phyloP scores from a whole-genome alignment of 1,140 invertebrate genomes.

The Eufriesea mexicana region DNA sequence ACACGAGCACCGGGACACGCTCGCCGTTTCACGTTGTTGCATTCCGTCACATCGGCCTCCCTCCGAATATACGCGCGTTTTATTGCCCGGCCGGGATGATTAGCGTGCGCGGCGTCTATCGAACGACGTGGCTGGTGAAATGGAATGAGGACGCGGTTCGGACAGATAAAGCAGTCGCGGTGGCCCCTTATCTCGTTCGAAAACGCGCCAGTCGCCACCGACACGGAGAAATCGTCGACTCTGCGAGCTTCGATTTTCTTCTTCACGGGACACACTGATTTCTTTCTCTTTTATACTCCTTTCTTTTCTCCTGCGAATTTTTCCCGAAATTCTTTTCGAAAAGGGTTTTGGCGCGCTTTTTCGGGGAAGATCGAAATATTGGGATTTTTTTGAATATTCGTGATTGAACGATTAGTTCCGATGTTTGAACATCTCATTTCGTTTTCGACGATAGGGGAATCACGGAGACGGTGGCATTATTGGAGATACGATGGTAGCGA shows the following conservation, averaged over 20 bases:
- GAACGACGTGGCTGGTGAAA: constrained; percentile 28
- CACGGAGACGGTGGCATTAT: neutral
- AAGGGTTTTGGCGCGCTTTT: too few species aligned
- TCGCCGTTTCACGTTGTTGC: constrained; percentile 4
- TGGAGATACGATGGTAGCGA: neutral
- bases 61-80: constrained; percentile 26
- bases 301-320: too few species aligned
- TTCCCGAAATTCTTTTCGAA: too few species aligned
- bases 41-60: constrained; percentile 34
- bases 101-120: constrained; percentile 16
- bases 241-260: neutral
- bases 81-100: constrained; percentile 27
- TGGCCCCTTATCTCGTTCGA: constrained; percentile 25
- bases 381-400: too few species aligned
- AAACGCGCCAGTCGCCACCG: neutral
- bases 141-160: constrained; percentile 37
- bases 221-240: neutral
- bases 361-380: too few species aligned
- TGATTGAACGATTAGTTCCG: too few species aligned
- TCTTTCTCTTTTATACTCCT: too few species aligned
- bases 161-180: constrained; percentile 27
- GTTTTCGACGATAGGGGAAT: too few species aligned
- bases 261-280: too few species aligned
- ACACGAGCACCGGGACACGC: neutral
- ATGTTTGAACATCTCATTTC: too few species aligned